These are phyloP conservation scores for Diaperis boleti DNA, from an alignment of 2,888 invertebrate species.

Conservation along the genomic window DNA sequence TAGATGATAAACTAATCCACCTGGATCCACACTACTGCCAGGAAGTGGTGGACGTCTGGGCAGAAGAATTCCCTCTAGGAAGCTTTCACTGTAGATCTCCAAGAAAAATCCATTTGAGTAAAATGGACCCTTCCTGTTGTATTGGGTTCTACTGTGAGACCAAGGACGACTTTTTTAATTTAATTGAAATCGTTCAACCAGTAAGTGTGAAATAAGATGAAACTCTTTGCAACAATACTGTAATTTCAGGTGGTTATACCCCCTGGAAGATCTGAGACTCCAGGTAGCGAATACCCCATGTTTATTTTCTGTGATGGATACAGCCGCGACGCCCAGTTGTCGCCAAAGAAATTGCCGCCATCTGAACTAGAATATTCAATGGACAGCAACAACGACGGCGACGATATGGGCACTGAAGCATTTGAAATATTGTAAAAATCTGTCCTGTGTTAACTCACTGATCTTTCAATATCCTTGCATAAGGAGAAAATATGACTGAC, in stretches of 20 bases:
- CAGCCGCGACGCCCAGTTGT: constrained; percentile 67
- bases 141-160: constrained; percentile 89
- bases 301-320: constrained; percentile 84
- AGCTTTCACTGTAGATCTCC: constrained; percentile 90
- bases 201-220: constrained; percentile 67
- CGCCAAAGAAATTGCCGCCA: constrained; percentile 54
- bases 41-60: constrained; percentile 88
- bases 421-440: constrained; percentile 75
- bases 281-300: constrained; percentile 81
- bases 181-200: constrained; percentile 77
- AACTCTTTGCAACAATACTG: constrained; percentile 13
- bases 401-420: constrained; percentile 78
- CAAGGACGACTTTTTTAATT: constrained; percentile 81
- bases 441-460: constrained; percentile 10
- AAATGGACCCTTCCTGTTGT: constrained; percentile 94
- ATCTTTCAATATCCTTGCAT: not conserved
- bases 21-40: constrained; percentile 96
- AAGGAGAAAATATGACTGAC: constrained; percentile 21
- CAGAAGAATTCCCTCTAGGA: constrained; percentile 80
- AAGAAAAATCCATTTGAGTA: constrained; percentile 83
- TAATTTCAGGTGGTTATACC: constrained; percentile 30
- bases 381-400: constrained; percentile 71
- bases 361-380: constrained; percentile 59
- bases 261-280: constrained; percentile 57
- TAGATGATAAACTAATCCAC: constrained; percentile 90